A percentile compares a stretch with the other conserved stretches of the same genome.
Evolutionary conservation across 2,888 invertebrate species (phyloP).

Genomic region (Dendrolimus houi): DNA sequence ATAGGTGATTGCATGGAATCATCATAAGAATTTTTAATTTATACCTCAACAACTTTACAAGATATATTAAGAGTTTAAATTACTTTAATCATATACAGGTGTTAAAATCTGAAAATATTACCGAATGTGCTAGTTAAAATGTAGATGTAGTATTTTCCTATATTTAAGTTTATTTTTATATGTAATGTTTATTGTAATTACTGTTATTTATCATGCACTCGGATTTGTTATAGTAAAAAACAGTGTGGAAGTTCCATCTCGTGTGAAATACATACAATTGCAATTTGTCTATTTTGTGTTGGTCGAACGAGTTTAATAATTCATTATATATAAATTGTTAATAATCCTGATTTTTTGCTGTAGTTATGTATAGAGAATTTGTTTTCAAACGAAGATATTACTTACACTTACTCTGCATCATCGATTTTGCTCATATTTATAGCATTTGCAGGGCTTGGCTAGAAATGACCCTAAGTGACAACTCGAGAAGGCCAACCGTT

Average conservation of each 20-base stretch:
- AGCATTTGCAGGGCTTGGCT: background rate
- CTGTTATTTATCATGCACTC: conserved; percentile 19
- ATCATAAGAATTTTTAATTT: background rate
- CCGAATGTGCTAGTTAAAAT: conserved; percentile 67
- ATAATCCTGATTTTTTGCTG: too few relatives aligned
- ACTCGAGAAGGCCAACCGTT: background rate
- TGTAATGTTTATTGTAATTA: conserved; percentile 20
- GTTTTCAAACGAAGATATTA: background rate
- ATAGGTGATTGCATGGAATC: too few relatives aligned
- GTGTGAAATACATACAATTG: too few relatives aligned
- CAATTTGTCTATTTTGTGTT: too few relatives aligned
- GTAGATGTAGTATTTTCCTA: conserved; percentile 40
- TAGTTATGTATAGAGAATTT: too few relatives aligned
- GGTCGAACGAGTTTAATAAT: too few relatives aligned
- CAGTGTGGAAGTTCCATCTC: background rate
- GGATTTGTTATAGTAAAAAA: conserved; percentile 16
- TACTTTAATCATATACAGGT: too few relatives aligned
- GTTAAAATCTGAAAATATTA: conserved; percentile 61
- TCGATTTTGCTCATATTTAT: background rate
- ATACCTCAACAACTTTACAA: background rate
- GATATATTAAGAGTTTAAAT: background rate
- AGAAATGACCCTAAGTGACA: background rate
- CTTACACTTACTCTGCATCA: background rate
- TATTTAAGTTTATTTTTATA: conserved; percentile 18
- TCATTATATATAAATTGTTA: too few relatives aligned